These are phyloP conservation scores for Manis crassicaudata DNA, from an alignment of 2,797 vertebrate species.

Conservation along the genomic window DNA sequence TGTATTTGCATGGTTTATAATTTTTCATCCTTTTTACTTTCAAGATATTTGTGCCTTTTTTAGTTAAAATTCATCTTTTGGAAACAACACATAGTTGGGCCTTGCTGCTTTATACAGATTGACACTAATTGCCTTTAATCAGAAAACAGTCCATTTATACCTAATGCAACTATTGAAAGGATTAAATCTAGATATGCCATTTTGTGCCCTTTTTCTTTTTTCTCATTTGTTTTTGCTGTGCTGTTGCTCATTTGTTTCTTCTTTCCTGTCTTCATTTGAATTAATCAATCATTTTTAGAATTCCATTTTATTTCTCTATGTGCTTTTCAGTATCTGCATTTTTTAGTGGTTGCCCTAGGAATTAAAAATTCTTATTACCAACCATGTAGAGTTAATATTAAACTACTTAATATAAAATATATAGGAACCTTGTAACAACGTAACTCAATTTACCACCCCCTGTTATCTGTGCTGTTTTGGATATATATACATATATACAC, in stretches of 20 bases:
- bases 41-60: not conserved
- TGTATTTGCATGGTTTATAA: not conserved
- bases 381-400: not conserved
- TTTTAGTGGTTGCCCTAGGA: not conserved
- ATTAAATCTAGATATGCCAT: not conserved
- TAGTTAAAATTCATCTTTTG: constrained; percentile 32
- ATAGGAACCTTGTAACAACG: not conserved
- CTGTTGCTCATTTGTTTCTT: not conserved
- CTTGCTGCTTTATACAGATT: not conserved
- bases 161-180: not conserved
- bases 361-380: not conserved
- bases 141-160: constrained; percentile 12
- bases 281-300: not conserved
- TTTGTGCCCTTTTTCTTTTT: not conserved
- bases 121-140: not conserved
- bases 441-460: not conserved
- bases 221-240: not conserved
- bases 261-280: not conserved
- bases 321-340: not conserved
- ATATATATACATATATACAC: not conserved
- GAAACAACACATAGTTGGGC: not conserved
- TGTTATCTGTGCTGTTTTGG: not conserved
- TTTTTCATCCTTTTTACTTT: constrained; percentile 13
- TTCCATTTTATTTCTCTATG: constrained; percentile 14
- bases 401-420: not conserved